These are phyloP conservation scores for Syngnathoides biaculeatus DNA, from an alignment of 2,113 vertebrate genomes.

Conservation along the genomic window DNA sequence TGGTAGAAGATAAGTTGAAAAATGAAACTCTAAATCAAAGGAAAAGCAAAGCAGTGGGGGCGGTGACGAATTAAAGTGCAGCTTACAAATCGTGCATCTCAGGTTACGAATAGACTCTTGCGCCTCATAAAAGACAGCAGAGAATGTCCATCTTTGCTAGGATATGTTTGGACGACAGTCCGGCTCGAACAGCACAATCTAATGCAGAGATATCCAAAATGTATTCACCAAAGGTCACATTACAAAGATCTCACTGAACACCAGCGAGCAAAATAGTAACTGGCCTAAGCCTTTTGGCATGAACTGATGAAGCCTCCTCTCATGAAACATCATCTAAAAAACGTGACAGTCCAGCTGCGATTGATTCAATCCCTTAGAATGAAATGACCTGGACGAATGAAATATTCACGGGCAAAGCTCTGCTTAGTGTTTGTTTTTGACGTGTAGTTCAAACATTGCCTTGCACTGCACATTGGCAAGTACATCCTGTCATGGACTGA, in stretches of 20 bases:
- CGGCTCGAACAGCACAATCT: neutral
- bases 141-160: neutral
- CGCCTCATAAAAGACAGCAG: neutral
- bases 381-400: too few species aligned
- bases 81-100: neutral
- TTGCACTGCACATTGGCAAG: neutral
- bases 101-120: neutral
- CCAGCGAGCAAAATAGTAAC: too few species aligned
- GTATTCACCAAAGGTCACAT: too few species aligned
- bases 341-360: too few species aligned
- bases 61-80: neutral
- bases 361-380: too few species aligned
- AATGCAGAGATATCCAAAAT: too few species aligned
- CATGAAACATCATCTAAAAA: too few species aligned
- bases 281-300: too few species aligned
- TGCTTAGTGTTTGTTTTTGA: too few species aligned
- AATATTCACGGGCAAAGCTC: too few species aligned
- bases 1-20: neutral
- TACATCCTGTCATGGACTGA: neutral
- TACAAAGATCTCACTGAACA: too few species aligned
- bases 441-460: neutral
- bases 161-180: neutral
- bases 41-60: neutral
- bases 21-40: constrained; percentile 7
- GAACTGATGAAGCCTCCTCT: too few species aligned